Evolutionary conservation across 2,113 vertebrate species (phyloP).

Genomic region (Psittacus erithacus): DNA sequence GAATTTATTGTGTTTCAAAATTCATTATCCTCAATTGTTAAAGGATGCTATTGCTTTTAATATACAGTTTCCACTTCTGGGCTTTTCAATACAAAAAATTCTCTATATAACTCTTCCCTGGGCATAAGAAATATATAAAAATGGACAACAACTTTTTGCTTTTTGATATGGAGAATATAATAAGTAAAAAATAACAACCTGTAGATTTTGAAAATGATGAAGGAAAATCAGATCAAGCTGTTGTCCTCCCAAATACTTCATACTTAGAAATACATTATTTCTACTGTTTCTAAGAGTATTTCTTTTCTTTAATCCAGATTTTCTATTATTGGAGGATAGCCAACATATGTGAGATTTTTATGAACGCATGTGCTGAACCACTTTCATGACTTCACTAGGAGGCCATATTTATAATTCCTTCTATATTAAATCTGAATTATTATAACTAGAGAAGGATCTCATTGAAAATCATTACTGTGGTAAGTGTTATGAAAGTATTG

Average conservation of each 20-base stretch:
- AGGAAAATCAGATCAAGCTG: background rate
- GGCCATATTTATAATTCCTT: background rate
- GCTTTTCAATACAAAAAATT: background rate
- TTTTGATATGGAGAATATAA: background rate
- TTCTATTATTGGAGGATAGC: background rate
- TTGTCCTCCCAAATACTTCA: background rate
- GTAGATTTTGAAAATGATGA: background rate
- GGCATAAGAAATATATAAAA: background rate
- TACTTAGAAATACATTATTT: background rate
- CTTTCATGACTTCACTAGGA: background rate
- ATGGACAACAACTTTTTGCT: background rate
- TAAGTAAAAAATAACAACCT: background rate
- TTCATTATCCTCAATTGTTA: background rate
- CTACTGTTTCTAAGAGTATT: background rate
- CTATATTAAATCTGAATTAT: background rate
- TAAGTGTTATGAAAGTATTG: background rate
- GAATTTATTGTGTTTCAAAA: background rate
- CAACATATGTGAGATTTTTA: background rate
- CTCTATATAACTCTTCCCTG: background rate
- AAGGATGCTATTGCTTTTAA: background rate
- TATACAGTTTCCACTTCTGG: background rate
- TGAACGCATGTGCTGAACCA: background rate
- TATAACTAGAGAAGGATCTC: background rate
- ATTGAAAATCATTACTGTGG: background rate
- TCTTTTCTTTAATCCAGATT: background rate